Base-by-base conservation (phyloP, 2,888 invertebrate genomes). In the Coenonympha glycerion region DNA sequence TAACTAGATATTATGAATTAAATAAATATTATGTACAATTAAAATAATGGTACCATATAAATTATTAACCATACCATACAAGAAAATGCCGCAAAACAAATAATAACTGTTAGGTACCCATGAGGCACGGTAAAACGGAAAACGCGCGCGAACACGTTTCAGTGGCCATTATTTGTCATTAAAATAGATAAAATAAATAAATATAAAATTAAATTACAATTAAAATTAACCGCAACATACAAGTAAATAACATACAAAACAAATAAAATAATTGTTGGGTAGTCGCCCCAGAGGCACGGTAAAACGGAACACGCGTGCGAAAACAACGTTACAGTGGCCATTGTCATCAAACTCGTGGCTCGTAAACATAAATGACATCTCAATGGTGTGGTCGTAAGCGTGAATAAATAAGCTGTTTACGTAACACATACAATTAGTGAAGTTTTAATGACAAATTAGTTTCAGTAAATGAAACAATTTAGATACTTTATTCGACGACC, bases 351-450 rank as follows among this genome's bases (percentile, higher is more conserved):
- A 3, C 6, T 18, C 34, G 9, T 19, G 16, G 15, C 33, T 24
- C 34, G 11, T 45, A 45, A 34, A 45, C 22, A 34, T 34, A 45
- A 33, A 45, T 34, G 15, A 21, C 45, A 45, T 45, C 15, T 24
- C 15, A 45, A 45, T 24, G 24, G 16, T 24, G 11, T 24, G 33
- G 18, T 24, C 34, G 34, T 16, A 24, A 45, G 21, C 42, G 33
- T 26, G 24, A 45, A 45, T 34, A 45, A 45, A 34, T 45, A 9
- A 24, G 16, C 16, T 16, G 24, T 45, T 22, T 45, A 33, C 24
- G 16, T 44, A 34, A 45, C 24, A 9, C 33, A 24, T 34, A 21
- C 22, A 13, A 42, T 31, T 31, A 21, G 30, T 9, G 2, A 24
- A 24, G 13, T 37, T 39, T 24, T 24, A 24, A 24, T 39, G n/a